Base-by-base conservation (phyloP, 2,113 vertebrate genomes). In the Rhabdornis inornatus region DNA sequence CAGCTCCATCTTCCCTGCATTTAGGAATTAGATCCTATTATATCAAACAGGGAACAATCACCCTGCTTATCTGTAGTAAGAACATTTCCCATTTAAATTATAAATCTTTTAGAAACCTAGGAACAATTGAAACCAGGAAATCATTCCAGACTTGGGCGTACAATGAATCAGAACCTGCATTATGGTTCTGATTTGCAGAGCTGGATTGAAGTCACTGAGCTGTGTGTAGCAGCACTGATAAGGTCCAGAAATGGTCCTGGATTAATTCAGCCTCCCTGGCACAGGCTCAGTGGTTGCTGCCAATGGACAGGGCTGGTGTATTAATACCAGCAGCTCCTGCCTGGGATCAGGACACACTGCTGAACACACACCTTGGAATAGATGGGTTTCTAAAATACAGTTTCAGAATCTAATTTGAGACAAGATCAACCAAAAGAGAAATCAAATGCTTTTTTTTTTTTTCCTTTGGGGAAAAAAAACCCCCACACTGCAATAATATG, bases 361-460 rank as follows among this genome's bases (percentile, higher is more conserved):
- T 87, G 39, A 65, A 59, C 35, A 89, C 11, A 52, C 18, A 71
- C 33, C 28, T 45, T 22, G 35, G 15, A 35, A 66, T 14, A 19
- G 11, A 23, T 64, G 27, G 6, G 16, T 61, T 79, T 69, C 85
- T 50, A 40, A 94, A 77, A 30, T n/a, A 15, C 50, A 63, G 5
- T 10, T 65, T 79, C 60, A 50, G 61, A 59, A 76, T 92, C 90
- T 83, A 81, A 90, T 96, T 93, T 91, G 44, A 53, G 87, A 89
- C 2, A 6, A 74, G 66, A 90, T 74, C 65, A 94, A 66, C 17
- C 31, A 56, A 45, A 82, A 93, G 59, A 91, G 23, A 94, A 93
- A 93, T 92, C 68, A 94, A 86, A 97, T 64, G 7, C 8, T 35
- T 50, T 47, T 64, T 76, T 50, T 17, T 11, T 15, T 27, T 42